These are phyloP conservation scores for roundworm (Caenorhabditis elegans) DNA, from an alignment of 1,140 invertebrate species.

Conservation along the genomic window WBcel235 BX284604.4:8127501-8128000, in stretches of 20 bases:
- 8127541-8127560: constrained; percentile 25
- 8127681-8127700: neutral
- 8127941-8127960: no score
- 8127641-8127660: neutral
- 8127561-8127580: constrained; percentile 6
- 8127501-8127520: neutral
- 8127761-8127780: constrained; percentile 21
- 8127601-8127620: neutral
- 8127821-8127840: no score
- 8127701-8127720: neutral
- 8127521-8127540: neutral
- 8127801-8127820: no score
- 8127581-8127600: constrained; percentile 8
- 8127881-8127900: no score
- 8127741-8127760: constrained; percentile 20
- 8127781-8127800: neutral
- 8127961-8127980: no score
- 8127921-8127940: no score
- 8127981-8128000: no score
- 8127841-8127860: no score
- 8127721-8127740: neutral
- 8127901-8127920: no score
- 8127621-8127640: neutral
- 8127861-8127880: no score
- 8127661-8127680: neutral